Base-by-base conservation (phyloP, 2,113 vertebrate species). In the Otolemur garnettii region DNA sequence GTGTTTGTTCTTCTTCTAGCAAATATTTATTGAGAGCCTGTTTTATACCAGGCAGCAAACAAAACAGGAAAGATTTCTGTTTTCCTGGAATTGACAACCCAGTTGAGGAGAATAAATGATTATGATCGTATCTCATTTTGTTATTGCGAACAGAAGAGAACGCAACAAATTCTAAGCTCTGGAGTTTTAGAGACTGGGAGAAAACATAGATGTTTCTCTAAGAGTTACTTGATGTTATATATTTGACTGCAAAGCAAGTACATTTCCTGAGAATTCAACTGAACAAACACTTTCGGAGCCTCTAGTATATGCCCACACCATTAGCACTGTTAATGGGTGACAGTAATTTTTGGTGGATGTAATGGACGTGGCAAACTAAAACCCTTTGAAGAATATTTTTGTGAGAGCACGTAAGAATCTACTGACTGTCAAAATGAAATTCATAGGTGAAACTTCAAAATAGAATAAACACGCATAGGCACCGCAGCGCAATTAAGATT, bases 241-340 rank as follows among this genome's bases (percentile, higher is more conserved):
- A 21, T 81, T 90, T 95, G 90, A 21, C 62, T 88, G 11, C 11
- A 83, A 84, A 94, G 28, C 59, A 84, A 95, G 79, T 90, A 93
- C 93, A 77, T 84, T 38, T 85, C 24, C 55, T 68, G 9, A 68
- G 88, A 96, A 79, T 57, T 89, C 28, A 92, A 19, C 69, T 91
- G 26, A 88, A 14, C 68, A 78, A 38, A 92, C 84, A 90, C 92
- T 87, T 96, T 87, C 62, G 14, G 57, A 60, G 3, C 8, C 64
- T 64, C 42, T 93, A 57, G 5, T 90, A 21, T 59, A 80, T 84
- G 69, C 45, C 35, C 57, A 77, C 11, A 71, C 66, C 82, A 30
- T 85, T 72, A 78, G 15, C 13, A 38, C 42, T 66, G 7, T 80
- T 96, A 87, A 83, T 94, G 53, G 64, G 3, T 78, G 21, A n/a